A percentile compares a stretch with the other conserved stretches of the same genome.
These are phyloP conservation scores for Drosophila mauritiana DNA, from an alignment of 1,140 invertebrate genomes.

Conservation along the genomic window DNA sequence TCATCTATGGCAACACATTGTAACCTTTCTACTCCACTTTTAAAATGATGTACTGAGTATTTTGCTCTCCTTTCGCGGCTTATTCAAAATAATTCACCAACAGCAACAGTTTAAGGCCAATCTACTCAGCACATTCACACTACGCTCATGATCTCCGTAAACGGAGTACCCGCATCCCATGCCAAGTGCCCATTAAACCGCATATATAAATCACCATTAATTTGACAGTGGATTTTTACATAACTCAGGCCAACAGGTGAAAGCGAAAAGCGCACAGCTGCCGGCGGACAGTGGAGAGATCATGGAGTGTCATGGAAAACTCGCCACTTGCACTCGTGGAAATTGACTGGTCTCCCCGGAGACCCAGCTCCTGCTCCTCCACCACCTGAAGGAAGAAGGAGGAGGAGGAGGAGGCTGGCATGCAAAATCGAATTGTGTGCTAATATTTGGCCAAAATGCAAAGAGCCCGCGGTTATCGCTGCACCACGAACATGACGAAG, in stretches of 20 bases:
- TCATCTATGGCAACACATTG: slow-evolving; percentile 8
- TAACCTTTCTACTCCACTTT: slow-evolving; percentile 15
- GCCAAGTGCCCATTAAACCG: slow-evolving; percentile 61
- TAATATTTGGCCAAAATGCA: slow-evolving; percentile 68
- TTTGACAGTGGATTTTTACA: slow-evolving; percentile 78
- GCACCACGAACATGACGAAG: slow-evolving; percentile 58
- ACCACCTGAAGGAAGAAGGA: background rate
- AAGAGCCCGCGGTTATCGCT: slow-evolving; percentile 35
- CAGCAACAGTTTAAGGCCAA: slow-evolving; percentile 25
- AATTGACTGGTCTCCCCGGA: slow-evolving; percentile 51
- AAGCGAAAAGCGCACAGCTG: slow-evolving; percentile 74
- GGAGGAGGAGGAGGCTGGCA: slow-evolving; percentile 34
- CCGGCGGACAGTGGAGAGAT: slow-evolving; percentile 33
- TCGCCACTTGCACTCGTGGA: slow-evolving; percentile 77
- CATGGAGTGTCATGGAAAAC: slow-evolving; percentile 58
- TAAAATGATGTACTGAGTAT: slow-evolving; percentile 5
- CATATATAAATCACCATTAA: slow-evolving; percentile 79
- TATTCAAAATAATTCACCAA: slow-evolving; percentile 13
- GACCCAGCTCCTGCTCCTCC: background rate
- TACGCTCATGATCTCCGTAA: slow-evolving; percentile 18
- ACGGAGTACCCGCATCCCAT: slow-evolving; percentile 39
- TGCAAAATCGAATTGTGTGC: slow-evolving; percentile 81
- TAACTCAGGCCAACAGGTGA: slow-evolving; percentile 76
- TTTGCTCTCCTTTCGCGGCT: slow-evolving; percentile 13
- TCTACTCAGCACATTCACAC: slow-evolving; percentile 29